Percentiles rank a stretch among this genome's conserved stretches.
These are phyloP conservation scores for Eilema depressum DNA, from an alignment of 2,888 invertebrate genomes.

Conservation along the genomic window DNA sequence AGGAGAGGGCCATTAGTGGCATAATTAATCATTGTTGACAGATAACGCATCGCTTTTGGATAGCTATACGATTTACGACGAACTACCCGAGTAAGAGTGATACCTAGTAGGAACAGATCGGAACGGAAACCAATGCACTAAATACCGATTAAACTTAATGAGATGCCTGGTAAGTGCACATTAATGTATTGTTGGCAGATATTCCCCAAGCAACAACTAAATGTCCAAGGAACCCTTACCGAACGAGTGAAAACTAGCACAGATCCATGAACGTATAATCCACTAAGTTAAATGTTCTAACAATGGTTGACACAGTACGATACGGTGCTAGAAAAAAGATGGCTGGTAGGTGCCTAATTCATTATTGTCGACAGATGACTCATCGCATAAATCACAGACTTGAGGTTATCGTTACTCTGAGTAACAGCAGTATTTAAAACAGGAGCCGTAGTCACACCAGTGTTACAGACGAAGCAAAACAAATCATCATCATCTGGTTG, in stretches of 20 bases:
- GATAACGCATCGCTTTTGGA: not conserved
- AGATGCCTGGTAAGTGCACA: constrained; percentile 2
- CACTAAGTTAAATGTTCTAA: not conserved
- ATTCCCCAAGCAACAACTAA: not conserved
- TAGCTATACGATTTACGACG: not conserved
- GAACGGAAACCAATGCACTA: not conserved
- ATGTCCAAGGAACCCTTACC: not conserved
- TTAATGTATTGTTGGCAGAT: constrained; percentile 33
- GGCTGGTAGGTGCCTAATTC: constrained; percentile 5
- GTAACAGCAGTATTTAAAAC: too few relatives aligned
- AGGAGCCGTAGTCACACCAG: too few relatives aligned
- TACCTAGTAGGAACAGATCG: not conserved
- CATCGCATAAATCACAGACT: not conserved
- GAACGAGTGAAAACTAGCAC: not conserved
- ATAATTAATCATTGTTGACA: constrained; percentile 20
- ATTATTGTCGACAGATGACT: constrained; percentile 14
- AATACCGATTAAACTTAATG: not conserved
- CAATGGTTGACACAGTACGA: constrained; percentile 10
- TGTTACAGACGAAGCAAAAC: too few relatives aligned
- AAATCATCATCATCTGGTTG: too few relatives aligned
- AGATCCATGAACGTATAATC: not conserved
- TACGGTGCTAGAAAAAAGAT: too few relatives aligned
- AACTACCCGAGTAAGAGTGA: not conserved
- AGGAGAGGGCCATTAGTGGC: not conserved
- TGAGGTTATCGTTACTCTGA: too few relatives aligned